phyloP scores from a whole-genome alignment of 2,113 vertebrate genomes.

The Siniperca chuatsi region DNA sequence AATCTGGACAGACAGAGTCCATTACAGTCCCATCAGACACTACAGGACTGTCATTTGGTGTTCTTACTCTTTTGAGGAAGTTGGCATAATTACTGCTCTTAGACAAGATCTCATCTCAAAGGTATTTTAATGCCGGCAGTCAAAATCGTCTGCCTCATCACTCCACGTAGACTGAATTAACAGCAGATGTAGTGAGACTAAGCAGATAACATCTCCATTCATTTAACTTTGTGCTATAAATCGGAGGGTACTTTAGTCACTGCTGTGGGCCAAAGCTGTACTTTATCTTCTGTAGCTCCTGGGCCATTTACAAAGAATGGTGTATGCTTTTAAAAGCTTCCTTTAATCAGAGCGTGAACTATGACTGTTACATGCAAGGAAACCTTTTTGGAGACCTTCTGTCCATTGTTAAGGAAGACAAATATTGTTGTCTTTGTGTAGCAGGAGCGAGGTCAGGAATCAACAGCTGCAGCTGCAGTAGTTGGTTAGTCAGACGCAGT shows the following conservation, averaged over 20 bases:
- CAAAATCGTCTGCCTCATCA: conserved; percentile 30
- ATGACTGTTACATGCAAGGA: conserved; percentile 1
- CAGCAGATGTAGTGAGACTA: conserved; percentile 47
- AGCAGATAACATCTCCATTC: conserved; percentile 46
- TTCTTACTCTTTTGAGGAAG: conserved; percentile 30
- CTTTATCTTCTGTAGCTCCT: conserved; percentile 19
- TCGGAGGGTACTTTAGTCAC: conserved; percentile 15
- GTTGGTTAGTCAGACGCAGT: conserved; percentile 24
- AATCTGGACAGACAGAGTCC: conserved; percentile 2
- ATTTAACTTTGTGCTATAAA: conserved; percentile 45
- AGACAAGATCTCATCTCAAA: conserved; percentile 54
- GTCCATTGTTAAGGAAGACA: conserved; percentile 22
- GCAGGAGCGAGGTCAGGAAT: conserved; percentile 16
- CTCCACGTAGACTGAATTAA: conserved; percentile 27
- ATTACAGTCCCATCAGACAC: background rate
- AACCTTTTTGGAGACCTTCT: conserved; percentile 24
- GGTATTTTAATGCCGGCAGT: conserved; percentile 50
- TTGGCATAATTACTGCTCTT: conserved; percentile 45
- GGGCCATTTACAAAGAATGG: background rate
- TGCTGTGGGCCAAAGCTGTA: conserved; percentile 13
- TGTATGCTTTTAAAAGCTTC: conserved; percentile 20
- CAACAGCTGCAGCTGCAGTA: conserved; percentile 7
- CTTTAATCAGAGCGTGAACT: conserved; percentile 42
- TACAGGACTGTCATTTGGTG: background rate
- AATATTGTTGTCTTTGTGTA: conserved; percentile 8